Base-by-base conservation (phyloP, 2,113 vertebrate species). In the Marcusenius ussheri region DNA sequence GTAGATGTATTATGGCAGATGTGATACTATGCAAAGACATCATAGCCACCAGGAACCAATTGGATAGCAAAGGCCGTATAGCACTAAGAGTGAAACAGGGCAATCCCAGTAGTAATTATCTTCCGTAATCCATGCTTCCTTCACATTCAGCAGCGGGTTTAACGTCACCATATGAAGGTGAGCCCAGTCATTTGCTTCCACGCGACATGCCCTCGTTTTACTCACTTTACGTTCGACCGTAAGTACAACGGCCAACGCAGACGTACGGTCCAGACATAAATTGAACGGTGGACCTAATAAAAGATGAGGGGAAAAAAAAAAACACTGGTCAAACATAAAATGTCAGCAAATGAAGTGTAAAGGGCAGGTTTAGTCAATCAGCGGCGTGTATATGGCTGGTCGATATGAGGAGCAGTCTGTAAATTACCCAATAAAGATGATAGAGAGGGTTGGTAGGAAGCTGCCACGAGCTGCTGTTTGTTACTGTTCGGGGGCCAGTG, bases 301-400 rank as follows among this genome's bases (percentile, higher is more conserved):
- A 47, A 47, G 42, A n/a, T 9, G 19, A 10, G 3, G 10, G 3
- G 45, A 0, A n/a, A 84, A 84, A 47, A 84, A 80, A 80, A 47
- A 84, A 84, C 35, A 8, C 50, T 87, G 27, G 49, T 87, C 50
- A 35, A 87, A 87, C 85, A 56, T 53, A 53, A 87, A 51, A 87
- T 87, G 85, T 87, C 85, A 87, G 85, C 50, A 87, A 87, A 87
- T 87, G 49, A 87, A 87, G 85, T 87, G 85, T 87, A 87, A 87
- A 87, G 85, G 85, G 49, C 85, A 87, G 85, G 50, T 21, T 87
- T 53, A 87, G 50, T 87, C 85, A 87, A 87, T 87, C 85, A 53
- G 27, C n/a, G 4, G 85, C 27, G 27, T 35, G 27, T 87, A 87
- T 87, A 45, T 31, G 27, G 85, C n/a, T 46, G 27, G 49, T 87